Conservation (phyloP, 2,113 vertebrate species). For the Athene cunicularia region DNA sequence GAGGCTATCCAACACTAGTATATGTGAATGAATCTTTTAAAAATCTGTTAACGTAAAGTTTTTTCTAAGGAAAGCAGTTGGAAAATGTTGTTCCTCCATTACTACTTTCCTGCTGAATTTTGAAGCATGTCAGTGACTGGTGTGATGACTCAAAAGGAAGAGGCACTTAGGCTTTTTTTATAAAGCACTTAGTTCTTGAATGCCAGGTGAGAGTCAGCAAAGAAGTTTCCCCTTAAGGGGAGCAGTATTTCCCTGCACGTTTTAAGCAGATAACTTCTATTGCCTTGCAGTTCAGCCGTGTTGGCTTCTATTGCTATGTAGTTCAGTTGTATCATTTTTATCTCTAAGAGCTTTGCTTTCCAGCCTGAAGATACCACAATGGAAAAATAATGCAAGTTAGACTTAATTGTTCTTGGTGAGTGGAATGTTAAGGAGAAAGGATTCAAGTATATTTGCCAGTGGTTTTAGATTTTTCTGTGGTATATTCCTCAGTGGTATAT, state of each 20-base stretch:
- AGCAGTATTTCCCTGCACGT: not conserved
- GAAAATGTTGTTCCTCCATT: not conserved
- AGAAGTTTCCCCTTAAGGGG: not conserved
- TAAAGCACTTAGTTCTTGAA: not conserved
- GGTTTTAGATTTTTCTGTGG: not conserved
- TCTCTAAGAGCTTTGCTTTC: not conserved
- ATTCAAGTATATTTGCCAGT: not conserved
- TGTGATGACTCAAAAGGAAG: not conserved
- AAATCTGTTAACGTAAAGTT: not conserved
- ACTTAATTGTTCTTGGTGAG: not conserved
- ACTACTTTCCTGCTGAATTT: not conserved
- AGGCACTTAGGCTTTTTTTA: not conserved
- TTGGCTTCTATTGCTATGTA: not conserved
- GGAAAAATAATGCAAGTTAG: not conserved
- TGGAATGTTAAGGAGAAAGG: not conserved
- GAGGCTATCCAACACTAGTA: not conserved
- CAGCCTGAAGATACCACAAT: not conserved
- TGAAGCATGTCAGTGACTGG: not conserved
- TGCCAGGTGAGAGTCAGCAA: not conserved
- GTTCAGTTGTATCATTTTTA: not conserved
- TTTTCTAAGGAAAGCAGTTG: not conserved
- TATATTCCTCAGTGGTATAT: not conserved
- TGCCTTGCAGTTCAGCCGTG: not conserved
- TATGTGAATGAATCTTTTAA: not conserved
- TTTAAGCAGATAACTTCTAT: not conserved